Percentiles rank a stretch among this genome's conserved stretches.
These are phyloP conservation scores for Vulpes vulpes DNA, from an alignment of 2,113 vertebrate genomes.

Conservation along the genomic window DNA sequence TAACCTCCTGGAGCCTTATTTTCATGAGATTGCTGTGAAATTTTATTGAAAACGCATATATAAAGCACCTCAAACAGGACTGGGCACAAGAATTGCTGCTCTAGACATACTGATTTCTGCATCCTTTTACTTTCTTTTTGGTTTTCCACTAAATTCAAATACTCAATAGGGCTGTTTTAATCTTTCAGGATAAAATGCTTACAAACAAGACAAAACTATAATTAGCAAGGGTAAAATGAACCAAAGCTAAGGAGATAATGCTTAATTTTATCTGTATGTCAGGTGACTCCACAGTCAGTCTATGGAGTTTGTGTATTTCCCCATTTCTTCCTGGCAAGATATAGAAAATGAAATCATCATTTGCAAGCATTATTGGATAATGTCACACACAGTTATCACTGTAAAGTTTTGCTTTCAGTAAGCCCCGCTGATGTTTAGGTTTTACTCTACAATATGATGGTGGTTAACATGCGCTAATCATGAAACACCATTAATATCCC, in stretches of 20 bases:
- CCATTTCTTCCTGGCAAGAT: slow-evolving; percentile 3
- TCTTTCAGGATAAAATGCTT: slow-evolving; percentile 14
- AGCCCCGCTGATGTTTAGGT: slow-evolving; percentile 28
- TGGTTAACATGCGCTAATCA: slow-evolving; percentile 45
- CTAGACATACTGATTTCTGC: not conserved
- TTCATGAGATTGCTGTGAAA: slow-evolving; percentile 71
- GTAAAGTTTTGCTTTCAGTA: not conserved
- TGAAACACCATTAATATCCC: not conserved
- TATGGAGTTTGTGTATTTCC: not conserved
- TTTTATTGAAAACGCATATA: slow-evolving; percentile 71
- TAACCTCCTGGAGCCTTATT: slow-evolving; percentile 69
- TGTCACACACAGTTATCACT: not conserved
- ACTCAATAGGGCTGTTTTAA: not conserved
- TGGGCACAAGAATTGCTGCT: not conserved
- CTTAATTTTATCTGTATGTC: slow-evolving; percentile 44
- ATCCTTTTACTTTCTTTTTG: not conserved
- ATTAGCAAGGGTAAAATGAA: slow-evolving; percentile 29
- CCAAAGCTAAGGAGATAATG: not conserved
- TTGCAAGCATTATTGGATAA: not conserved
- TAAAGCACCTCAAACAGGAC: slow-evolving; percentile 12
- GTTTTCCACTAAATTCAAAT: not conserved
- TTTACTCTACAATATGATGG: not conserved
- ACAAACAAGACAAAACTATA: not conserved
- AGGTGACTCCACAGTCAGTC: not conserved
- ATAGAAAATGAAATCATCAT: slow-evolving; percentile 13